A percentile compares a stretch with the other conserved stretches of the same genome.
Evolutionary conservation across 2,113 vertebrate species (phyloP).

Genomic region (Chamaetylas fuelleborni): DNA sequence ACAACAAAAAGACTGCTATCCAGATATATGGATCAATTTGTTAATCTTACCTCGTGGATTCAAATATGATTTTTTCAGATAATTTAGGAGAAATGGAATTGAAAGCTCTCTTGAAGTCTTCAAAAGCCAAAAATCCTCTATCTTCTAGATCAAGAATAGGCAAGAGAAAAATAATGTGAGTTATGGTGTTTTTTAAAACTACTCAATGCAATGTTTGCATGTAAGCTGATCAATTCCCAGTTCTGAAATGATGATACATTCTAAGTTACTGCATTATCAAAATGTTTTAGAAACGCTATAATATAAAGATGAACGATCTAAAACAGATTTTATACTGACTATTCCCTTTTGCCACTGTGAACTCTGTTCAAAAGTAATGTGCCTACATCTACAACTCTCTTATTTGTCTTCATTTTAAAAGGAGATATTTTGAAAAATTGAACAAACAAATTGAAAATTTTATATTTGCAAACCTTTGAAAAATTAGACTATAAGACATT

Average conservation of each 20-base stretch:
- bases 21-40: neutral
- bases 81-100: slow-evolving; percentile 67
- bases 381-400: neutral
- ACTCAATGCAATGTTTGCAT: neutral
- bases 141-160: slow-evolving; percentile 53
- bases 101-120: slow-evolving; percentile 78
- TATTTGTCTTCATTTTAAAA: neutral
- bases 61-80: slow-evolving; percentile 63
- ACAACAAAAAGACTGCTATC: neutral
- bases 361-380: neutral
- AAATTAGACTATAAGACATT: neutral
- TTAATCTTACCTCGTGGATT: slow-evolving; percentile 73
- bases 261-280: neutral
- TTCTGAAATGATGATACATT: neutral
- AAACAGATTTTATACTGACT: neutral
- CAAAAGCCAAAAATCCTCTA: slow-evolving; percentile 73
- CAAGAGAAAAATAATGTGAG: neutral
- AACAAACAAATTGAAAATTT: neutral
- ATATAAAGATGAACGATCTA: neutral
- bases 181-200: neutral
- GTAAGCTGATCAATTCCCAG: neutral
- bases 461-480: neutral
- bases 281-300: neutral
- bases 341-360: neutral
- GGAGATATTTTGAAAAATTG: neutral